Evolutionary conservation across 2,797 vertebrate species (phyloP).

Genomic region (Zenarchopterus dispar): DNA sequence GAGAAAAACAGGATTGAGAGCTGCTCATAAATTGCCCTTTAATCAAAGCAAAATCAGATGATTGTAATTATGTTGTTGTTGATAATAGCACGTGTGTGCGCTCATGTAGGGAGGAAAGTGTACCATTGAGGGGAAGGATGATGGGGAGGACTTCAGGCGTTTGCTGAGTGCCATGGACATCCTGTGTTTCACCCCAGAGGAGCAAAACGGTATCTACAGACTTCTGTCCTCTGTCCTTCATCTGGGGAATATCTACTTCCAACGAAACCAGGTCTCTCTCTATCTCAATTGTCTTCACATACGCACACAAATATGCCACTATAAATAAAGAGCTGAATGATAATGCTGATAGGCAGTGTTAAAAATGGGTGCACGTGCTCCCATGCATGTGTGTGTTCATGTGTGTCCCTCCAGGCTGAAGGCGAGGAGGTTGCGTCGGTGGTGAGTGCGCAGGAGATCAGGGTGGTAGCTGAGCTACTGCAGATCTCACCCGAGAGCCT

Average conservation of each 20-base stretch:
- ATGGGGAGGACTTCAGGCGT: conserved; percentile 89
- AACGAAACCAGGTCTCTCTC: conserved; percentile 73
- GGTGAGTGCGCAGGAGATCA: conserved; percentile 92
- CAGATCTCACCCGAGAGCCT: conserved; percentile 93
- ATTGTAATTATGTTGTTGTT: conserved; percentile 24
- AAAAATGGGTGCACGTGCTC: conserved; percentile 25
- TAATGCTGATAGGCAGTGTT: conserved; percentile 42
- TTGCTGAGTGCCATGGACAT: conserved; percentile 92
- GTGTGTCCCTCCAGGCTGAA: conserved; percentile 80
- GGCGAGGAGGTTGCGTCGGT: conserved; percentile 89
- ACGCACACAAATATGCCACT: conserved; percentile 5
- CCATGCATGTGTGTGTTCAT: background rate
- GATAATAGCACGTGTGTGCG: conserved; percentile 11
- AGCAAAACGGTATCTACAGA: conserved; percentile 92
- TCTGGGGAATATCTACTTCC: conserved; percentile 95
- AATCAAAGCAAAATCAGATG: conserved; percentile 34
- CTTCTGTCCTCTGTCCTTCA: conserved; percentile 94
- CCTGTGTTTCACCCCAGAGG: conserved; percentile 89
- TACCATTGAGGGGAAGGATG: conserved; percentile 89
- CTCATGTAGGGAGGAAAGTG: conserved; percentile 91
- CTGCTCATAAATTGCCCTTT: conserved; percentile 13
- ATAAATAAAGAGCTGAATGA: conserved; percentile 39
- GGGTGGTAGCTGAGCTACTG: conserved; percentile 90
- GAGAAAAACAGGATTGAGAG: conserved; percentile 12
- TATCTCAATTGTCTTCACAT: background rate